Conservation (phyloP, 2,797 vertebrate species). For the Mus minutoides region DNA sequence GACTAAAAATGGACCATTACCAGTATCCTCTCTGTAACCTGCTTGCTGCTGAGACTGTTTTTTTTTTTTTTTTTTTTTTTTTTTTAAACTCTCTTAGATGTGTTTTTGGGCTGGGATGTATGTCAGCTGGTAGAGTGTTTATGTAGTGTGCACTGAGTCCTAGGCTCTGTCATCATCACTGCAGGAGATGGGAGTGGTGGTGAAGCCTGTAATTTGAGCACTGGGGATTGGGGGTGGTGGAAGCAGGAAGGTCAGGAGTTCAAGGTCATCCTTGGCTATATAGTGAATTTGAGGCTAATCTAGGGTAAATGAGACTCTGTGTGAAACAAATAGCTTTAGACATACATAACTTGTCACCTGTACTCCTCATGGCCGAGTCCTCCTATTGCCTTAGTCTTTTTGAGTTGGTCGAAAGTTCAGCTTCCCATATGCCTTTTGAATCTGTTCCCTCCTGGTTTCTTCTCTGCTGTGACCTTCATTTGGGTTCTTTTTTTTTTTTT, state of each 20-base stretch:
- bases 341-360: background rate
- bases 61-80: background rate
- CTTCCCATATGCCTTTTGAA: background rate
- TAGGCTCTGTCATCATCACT: background rate
- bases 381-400: background rate
- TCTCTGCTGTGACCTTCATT: background rate
- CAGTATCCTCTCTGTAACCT: background rate
- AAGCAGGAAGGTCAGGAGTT: background rate
- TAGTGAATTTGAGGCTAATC: background rate
- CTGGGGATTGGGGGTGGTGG: background rate
- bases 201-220: background rate
- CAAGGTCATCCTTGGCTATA: background rate
- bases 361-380: background rate
- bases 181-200: too few species aligned
- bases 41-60: background rate
- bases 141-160: too few species aligned
- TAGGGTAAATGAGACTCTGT: background rate
- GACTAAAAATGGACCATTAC: background rate
- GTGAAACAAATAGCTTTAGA: background rate
- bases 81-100: background rate
- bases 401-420: background rate
- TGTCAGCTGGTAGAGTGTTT: too few species aligned
- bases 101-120: background rate
- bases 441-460: background rate
- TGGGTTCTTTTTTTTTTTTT: background rate